Percentiles rank a stretch among this genome's conserved stretches.
These are phyloP conservation scores for Cephonodes hylas DNA, from an alignment of 2,888 invertebrate genomes.

Conservation along the genomic window DNA sequence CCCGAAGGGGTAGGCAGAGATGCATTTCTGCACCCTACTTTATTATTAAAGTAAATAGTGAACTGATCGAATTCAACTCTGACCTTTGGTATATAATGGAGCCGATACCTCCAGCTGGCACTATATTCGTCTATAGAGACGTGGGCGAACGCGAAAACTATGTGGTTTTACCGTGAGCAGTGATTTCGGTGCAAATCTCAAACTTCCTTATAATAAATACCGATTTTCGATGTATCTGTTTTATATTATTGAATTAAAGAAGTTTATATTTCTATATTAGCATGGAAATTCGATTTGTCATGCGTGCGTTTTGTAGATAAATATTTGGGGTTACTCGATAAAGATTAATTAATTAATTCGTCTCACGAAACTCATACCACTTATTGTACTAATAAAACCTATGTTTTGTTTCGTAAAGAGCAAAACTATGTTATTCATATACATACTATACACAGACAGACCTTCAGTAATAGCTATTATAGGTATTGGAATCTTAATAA, in stretches of 20 bases:
- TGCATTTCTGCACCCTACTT: too few relatives aligned
- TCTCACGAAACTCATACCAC: too few relatives aligned
- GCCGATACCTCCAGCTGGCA: neutral
- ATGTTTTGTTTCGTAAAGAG: too few relatives aligned
- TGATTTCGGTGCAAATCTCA: slow-evolving; percentile 15
- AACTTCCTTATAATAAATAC: neutral
- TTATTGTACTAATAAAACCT: too few relatives aligned
- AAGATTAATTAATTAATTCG: too few relatives aligned
- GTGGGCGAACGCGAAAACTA: slow-evolving; percentile 9
- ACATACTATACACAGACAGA: too few relatives aligned
- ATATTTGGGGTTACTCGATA: too few relatives aligned
- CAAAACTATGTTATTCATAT: too few relatives aligned
- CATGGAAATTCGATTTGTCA: neutral
- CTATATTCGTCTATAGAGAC: neutral
- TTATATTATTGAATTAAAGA: neutral
- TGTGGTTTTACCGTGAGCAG: slow-evolving; percentile 20
- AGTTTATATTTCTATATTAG: neutral
- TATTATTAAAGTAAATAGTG: neutral
- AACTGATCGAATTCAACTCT: neutral
- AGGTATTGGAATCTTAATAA: too few relatives aligned
- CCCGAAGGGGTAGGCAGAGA: too few relatives aligned
- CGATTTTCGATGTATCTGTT: neutral
- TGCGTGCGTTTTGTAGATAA: too few relatives aligned
- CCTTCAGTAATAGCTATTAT: too few relatives aligned
- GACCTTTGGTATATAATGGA: neutral